Evolutionary conservation across 2,113 vertebrate species (phyloP).

Genomic region (Paradoxurus hermaphroditus): DNA sequence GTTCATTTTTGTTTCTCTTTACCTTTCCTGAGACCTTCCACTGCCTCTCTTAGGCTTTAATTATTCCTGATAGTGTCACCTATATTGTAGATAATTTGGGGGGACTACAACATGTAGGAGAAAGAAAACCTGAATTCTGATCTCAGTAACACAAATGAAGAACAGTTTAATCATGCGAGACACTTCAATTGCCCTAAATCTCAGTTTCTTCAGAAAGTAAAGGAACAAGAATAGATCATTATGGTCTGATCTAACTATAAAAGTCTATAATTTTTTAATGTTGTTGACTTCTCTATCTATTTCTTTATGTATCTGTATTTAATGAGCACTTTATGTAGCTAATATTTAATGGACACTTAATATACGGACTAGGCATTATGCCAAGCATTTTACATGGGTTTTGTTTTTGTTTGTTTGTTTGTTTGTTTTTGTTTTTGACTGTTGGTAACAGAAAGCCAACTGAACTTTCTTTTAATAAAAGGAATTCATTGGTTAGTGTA

Average conservation of each 20-base stretch:
- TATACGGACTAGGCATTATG: background rate
- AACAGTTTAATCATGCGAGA: slow-evolving; percentile 1
- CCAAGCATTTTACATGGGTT: background rate
- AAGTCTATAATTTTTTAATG: background rate
- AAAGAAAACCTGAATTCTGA: background rate
- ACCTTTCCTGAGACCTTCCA: background rate
- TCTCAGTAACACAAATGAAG: background rate
- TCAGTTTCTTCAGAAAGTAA: background rate
- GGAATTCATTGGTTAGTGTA: background rate
- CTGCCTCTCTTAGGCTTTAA: background rate
- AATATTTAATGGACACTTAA: background rate
- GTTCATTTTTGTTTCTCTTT: background rate
- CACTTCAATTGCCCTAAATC: background rate
- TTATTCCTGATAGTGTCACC: background rate
- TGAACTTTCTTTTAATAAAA: background rate
- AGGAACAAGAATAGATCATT: background rate
- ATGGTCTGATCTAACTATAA: background rate
- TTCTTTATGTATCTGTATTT: background rate
- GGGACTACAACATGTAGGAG: background rate
- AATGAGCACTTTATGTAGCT: background rate
- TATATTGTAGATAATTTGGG: background rate
- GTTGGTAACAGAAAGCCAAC: background rate
- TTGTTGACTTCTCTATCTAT: background rate
- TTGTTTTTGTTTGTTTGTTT: background rate
- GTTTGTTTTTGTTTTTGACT: background rate